A percentile compares a stretch with the other conserved stretches of the same genome.
Evolutionary conservation across 1,140 invertebrate genomes (phyloP).

Genomic region (Mercenaria mercenaria): DNA sequence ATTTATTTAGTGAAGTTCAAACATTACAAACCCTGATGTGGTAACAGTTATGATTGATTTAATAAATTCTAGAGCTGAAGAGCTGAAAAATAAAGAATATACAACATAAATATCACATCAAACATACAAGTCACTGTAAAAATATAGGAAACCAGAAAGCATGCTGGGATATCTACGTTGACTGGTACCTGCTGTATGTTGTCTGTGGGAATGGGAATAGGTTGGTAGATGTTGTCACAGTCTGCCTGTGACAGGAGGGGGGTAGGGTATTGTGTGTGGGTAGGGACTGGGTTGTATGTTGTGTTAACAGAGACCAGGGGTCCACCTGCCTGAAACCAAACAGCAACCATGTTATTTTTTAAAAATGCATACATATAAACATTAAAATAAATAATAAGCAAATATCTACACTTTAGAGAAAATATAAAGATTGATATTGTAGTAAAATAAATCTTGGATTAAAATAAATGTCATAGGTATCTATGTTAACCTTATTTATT

Average conservation of each 20-base stretch:
- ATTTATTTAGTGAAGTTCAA: no score
- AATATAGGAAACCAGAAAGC: no score
- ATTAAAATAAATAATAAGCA: no score
- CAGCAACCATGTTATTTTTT: slow-evolving; percentile 44
- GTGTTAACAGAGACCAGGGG: slow-evolving; percentile 50
- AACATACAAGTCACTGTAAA: no score
- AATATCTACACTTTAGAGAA: not conserved
- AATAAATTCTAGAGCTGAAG: not conserved
- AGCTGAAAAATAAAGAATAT: not conserved
- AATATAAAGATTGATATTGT: not conserved
- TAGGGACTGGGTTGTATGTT: slow-evolving; percentile 35
- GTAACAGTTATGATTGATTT: no score
- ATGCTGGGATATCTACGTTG: slow-evolving; percentile 35
- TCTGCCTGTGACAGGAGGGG: slow-evolving; percentile 20
- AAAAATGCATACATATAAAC: slow-evolving; percentile 21
- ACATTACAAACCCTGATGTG: no score
- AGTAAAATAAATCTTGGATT: not conserved
- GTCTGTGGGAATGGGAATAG: slow-evolving; percentile 35
- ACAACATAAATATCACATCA: not conserved
- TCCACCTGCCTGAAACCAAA: slow-evolving; percentile 63
- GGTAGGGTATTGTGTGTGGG: slow-evolving; percentile 41
- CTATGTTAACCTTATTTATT: no score
- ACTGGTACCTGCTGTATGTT: slow-evolving; percentile 52
- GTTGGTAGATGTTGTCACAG: slow-evolving; percentile 42
- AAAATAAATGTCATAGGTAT: no score